Evolutionary conservation across 2,888 invertebrate species (phyloP).

Genomic region (Ctenicera cuprea): DNA sequence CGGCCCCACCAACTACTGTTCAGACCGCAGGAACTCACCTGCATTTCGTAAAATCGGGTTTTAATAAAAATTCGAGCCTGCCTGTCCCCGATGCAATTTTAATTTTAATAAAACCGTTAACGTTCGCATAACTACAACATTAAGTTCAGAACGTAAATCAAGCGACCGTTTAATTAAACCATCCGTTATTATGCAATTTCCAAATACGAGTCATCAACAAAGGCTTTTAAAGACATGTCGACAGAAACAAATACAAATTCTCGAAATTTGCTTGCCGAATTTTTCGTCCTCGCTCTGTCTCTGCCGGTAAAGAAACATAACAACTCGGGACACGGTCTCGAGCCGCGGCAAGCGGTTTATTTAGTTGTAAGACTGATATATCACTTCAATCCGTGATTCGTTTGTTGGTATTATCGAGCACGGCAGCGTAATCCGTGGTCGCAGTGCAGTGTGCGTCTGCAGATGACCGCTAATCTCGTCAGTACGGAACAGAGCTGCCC

Average conservation of each 20-base stretch:
- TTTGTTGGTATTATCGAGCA: slow-evolving; percentile 64
- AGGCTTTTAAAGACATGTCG: slow-evolving; percentile 28
- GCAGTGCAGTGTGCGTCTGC: slow-evolving; percentile 64
- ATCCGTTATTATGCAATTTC: slow-evolving; percentile 52
- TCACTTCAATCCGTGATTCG: slow-evolving; percentile 66
- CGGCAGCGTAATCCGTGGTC: slow-evolving; percentile 63
- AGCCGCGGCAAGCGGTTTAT: slow-evolving; percentile 63
- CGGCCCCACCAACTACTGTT: slow-evolving; percentile 21
- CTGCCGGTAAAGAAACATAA: slow-evolving; percentile 29
- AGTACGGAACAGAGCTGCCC: slow-evolving; percentile 42
- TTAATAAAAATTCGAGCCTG: slow-evolving; percentile 52
- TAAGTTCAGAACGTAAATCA: slow-evolving; percentile 52
- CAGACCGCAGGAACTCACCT: slow-evolving; percentile 43
- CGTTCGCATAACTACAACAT: slow-evolving; percentile 50
- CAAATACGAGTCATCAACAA: slow-evolving; percentile 47
- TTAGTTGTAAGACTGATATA: slow-evolving; percentile 66
- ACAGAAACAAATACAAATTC: slow-evolving; percentile 30
- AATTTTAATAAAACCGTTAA: slow-evolving; percentile 55
- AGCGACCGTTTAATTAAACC: slow-evolving; percentile 52
- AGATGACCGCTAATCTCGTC: slow-evolving; percentile 57
- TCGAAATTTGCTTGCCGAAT: slow-evolving; percentile 5
- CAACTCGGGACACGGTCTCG: slow-evolving; percentile 58
- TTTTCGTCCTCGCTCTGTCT: slow-evolving; percentile 1
- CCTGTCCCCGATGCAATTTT: slow-evolving; percentile 50
- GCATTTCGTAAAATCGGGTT: slow-evolving; percentile 46